A percentile compares a stretch with the other conserved stretches of the same genome.
Conservation (phyloP, 2,888 invertebrate genomes). For the Loripinus fragilis region DNA sequence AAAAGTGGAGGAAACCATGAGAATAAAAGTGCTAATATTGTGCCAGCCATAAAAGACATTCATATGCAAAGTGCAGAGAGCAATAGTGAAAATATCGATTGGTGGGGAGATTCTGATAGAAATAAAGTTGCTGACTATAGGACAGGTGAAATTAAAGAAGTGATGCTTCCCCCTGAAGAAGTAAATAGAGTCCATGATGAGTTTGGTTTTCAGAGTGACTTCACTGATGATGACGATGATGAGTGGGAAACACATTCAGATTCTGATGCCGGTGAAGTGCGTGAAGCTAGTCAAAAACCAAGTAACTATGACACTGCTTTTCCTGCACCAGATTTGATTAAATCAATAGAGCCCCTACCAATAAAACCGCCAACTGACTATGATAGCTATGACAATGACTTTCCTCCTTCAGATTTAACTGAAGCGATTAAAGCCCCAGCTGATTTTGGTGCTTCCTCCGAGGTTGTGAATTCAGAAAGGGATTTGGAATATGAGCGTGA, state of each 20-base stretch:
- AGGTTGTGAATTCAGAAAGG: conserved; percentile 7
- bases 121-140: background rate
- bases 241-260: conserved; percentile 36
- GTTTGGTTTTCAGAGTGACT: conserved; percentile 47
- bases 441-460: conserved; percentile 10
- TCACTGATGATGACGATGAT: conserved; percentile 49
- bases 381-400: no score
- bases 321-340: background rate
- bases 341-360: background rate
- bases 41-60: background rate
- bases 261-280: conserved; percentile 4
- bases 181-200: conserved; percentile 29
- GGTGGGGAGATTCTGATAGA: conserved; percentile 13
- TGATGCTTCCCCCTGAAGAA: background rate
- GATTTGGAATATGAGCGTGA: conserved; percentile 24
- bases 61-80: background rate
- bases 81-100: background rate
- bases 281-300: conserved; percentile 2
- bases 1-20: background rate
- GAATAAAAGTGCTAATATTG: background rate
- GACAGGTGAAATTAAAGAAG: background rate
- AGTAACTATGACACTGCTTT: background rate
- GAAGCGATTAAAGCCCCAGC: background rate
- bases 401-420: conserved; percentile 1
- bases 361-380: no score